Conservation (phyloP, 2,797 vertebrate genomes). For the Sandelia bainsii region DNA sequence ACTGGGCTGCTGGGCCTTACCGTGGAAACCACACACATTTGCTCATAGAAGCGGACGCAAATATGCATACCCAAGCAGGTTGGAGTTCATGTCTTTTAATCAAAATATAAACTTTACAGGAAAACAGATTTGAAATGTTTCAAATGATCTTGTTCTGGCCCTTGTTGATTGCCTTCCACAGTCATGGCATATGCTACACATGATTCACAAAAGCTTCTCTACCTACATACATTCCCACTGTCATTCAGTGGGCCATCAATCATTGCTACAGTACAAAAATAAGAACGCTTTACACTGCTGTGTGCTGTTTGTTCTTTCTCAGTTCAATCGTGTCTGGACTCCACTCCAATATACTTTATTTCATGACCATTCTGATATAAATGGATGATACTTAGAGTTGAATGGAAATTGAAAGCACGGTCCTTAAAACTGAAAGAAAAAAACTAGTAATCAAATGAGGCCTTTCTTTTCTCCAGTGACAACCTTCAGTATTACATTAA, state of each 20-base stretch:
- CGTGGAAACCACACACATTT: conserved; percentile 63
- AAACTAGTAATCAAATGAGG: conserved; percentile 40
- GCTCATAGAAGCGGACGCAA: conserved; percentile 11
- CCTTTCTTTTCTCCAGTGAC: conserved; percentile 23
- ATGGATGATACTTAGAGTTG: conserved; percentile 23
- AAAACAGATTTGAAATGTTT: background rate
- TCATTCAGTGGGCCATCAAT: conserved; percentile 39
- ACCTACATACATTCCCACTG: conserved; percentile 11
- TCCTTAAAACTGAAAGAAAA: conserved; percentile 31
- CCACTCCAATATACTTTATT: conserved; percentile 23
- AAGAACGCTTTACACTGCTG: conserved; percentile 27
- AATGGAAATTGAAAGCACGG: conserved; percentile 31
- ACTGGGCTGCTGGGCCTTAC: conserved; percentile 59
- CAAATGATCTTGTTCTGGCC: conserved; percentile 8
- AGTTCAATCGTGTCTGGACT: conserved; percentile 25
- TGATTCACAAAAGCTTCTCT: conserved; percentile 1
- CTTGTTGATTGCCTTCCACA: conserved; percentile 11
- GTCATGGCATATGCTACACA: conserved; percentile 6
- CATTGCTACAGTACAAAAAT: conserved; percentile 21
- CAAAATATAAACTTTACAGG: conserved; percentile 24
- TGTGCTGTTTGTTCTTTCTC: conserved; percentile 17
- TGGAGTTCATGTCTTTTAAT: conserved; percentile 23
- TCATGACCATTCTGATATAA: conserved; percentile 23
- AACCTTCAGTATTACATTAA: conserved; percentile 38
- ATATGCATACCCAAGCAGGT: conserved; percentile 32